Base-by-base conservation (phyloP, 2,888 invertebrate species). In the Trypoxylon attenuatum region DNA sequence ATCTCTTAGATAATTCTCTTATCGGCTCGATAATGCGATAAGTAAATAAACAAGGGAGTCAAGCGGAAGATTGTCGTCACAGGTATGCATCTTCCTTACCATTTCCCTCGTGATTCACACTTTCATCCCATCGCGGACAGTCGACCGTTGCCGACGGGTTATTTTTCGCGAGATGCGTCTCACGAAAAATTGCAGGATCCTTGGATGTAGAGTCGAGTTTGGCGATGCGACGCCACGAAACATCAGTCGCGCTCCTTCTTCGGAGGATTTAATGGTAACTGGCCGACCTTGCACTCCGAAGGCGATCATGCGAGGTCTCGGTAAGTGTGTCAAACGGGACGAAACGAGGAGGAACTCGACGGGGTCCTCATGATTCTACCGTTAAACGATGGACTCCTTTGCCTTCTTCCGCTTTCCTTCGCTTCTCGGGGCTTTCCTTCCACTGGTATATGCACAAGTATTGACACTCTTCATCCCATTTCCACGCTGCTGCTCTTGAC, bases 301-400 rank as follows among this genome's bases (percentile, higher is more conserved):
- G 68, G 67, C 72, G 68, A 77, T 77, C 69, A 29, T 64, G 62
- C 72, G 71, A 73, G 70, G 72, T 72, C 75, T 69, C 55, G 27
- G 62, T 70, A 80, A 79, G 80, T 80, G 72, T 80, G 78, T 79
- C 80, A 66, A 78, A 71, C 72, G 74, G 71, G 69, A 78, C 62
- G 72, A 77, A 77, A 73, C 77, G 73, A 66, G 53, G 68, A 59
- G 57, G 53, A 59, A 62, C 76, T 56, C 61, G 43, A 27, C 68
- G 65, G 64, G 65, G 76, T 73, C 76, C 71, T 68, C 72, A 67
- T 71, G 71, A 77, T 78, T 71, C 78, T 77, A 77, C 77, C 77
- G 77, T 77, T 77, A 77, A 76, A 76, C 77, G 71, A 65, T 69
- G 67, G 59, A 77, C 76, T 74, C 74, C 77, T 77, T 76, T 66